Conservation (phyloP, 2,888 invertebrate species). For the Melieria crassipennis region DNA sequence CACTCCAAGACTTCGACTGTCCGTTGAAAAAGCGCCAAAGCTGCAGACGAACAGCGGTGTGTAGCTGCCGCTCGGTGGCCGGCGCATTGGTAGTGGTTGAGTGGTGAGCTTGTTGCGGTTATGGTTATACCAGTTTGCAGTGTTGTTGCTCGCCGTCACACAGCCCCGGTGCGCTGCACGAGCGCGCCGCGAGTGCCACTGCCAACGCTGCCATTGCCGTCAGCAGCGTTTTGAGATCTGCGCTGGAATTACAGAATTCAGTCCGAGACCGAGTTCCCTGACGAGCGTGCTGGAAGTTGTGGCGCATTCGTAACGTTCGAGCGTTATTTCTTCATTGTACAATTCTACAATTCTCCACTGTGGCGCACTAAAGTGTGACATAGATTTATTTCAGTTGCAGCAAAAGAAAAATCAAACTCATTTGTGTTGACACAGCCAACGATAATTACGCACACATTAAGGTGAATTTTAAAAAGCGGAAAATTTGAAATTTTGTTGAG, state of each 20-base stretch:
- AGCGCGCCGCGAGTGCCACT: background rate
- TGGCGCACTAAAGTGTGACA: too few relatives aligned
- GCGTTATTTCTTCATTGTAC: slow-evolving; percentile 1
- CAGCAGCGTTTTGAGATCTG: slow-evolving; percentile 13
- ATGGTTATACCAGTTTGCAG: slow-evolving; percentile 1
- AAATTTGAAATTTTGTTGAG: too few relatives aligned
- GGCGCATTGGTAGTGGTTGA: background rate
- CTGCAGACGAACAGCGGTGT: slow-evolving; percentile 3
- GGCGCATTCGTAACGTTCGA: slow-evolving; percentile 13
- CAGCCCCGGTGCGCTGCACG: background rate
- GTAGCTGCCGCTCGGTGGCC: background rate
- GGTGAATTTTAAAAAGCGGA: too few relatives aligned
- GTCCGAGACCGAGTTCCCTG: slow-evolving; percentile 63
- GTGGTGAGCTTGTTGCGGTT: slow-evolving; percentile 10
- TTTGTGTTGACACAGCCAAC: too few relatives aligned
- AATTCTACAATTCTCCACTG: background rate
- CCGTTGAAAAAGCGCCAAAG: slow-evolving; percentile 21
- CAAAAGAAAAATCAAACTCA: too few relatives aligned
- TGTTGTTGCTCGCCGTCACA: background rate
- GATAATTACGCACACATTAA: too few relatives aligned
- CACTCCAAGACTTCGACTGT: background rate
- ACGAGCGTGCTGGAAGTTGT: slow-evolving; percentile 56
- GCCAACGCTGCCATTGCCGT: background rate
- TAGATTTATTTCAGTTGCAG: too few relatives aligned
- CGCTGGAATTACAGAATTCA: slow-evolving; percentile 43